Conservation (phyloP, 2,797 vertebrate species). For the Microchirus variegatus region DNA sequence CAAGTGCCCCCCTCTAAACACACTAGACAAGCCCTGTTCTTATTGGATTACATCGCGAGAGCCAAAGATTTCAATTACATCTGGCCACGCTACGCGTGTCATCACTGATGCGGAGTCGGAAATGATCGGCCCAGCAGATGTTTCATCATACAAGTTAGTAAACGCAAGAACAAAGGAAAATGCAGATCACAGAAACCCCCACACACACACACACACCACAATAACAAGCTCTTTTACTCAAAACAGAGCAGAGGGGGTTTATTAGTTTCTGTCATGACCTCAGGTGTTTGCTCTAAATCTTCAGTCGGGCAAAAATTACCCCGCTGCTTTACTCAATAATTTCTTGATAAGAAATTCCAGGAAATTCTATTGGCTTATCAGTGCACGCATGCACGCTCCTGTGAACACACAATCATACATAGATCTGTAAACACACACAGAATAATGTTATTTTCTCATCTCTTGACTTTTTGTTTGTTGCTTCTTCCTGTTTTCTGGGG, state of each 20-base stretch:
- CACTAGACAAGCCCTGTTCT: conserved; percentile 8
- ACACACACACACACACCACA: too few relatives aligned
- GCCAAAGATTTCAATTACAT: conserved; percentile 19
- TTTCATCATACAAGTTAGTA: neutral
- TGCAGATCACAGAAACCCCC: neutral
- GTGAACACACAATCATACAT: too few relatives aligned
- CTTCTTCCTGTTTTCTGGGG: too few relatives aligned
- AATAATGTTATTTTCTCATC: too few relatives aligned
- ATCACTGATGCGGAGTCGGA: neutral
- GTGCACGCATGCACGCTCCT: too few relatives aligned
- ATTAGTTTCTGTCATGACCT: conserved; percentile 12
- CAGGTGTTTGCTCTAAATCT: conserved; percentile 8
- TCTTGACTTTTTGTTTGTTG: neutral
- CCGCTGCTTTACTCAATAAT: conserved; percentile 41
- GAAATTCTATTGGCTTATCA: too few relatives aligned
- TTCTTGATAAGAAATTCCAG: conserved; percentile 24
- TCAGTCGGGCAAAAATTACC: conserved; percentile 10
- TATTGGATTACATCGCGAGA: conserved; percentile 21
- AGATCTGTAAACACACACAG: too few relatives aligned
- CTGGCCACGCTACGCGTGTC: neutral
- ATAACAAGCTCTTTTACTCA: neutral
- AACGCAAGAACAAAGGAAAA: neutral
- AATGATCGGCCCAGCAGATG: neutral
- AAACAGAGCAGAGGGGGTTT: conserved; percentile 6
- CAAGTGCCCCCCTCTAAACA: conserved; percentile 7